These are phyloP conservation scores for Coregonus ussuriensis DNA, from an alignment of 2,797 vertebrate species.

Conservation along the genomic window DNA sequence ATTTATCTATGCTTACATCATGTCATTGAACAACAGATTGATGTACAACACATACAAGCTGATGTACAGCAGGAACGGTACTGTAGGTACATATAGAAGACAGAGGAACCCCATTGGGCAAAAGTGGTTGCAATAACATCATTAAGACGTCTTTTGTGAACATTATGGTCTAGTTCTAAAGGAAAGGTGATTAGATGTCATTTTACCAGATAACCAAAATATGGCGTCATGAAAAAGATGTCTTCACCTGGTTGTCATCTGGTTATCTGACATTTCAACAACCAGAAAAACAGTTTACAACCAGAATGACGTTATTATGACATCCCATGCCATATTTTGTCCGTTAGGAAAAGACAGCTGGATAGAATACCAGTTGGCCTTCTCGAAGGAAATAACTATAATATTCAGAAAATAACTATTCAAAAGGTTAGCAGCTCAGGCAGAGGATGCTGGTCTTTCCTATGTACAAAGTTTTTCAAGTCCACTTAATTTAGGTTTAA, in stretches of 20 bases:
- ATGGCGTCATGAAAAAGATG: background rate
- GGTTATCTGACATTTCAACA: background rate
- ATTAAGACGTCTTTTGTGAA: background rate
- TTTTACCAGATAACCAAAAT: background rate
- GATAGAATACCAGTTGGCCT: conserved; percentile 37
- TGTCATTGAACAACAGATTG: conserved; percentile 60
- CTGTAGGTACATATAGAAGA: background rate
- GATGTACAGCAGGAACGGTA: background rate
- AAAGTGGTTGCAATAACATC: background rate
- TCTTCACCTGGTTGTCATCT: background rate
- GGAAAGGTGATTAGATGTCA: background rate
- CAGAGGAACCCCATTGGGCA: background rate
- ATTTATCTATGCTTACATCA: conserved; percentile 39
- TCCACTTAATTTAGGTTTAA: conserved; percentile 65
- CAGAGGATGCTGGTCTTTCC: conserved; percentile 60
- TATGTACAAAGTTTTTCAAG: conserved; percentile 49
- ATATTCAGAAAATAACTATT: conserved; percentile 38
- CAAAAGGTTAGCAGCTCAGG: conserved; percentile 54
- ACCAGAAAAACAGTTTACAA: background rate
- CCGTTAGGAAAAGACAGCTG: conserved; percentile 14
- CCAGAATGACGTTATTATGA: background rate
- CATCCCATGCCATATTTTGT: background rate
- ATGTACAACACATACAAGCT: conserved; percentile 60
- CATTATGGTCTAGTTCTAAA: background rate
- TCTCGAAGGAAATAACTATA: conserved; percentile 39